Evolutionary conservation across 2,888 invertebrate species (phyloP), one percentile per base, ranked within the genome.

Genomic region (Meliscaeva auricollis): DNA sequence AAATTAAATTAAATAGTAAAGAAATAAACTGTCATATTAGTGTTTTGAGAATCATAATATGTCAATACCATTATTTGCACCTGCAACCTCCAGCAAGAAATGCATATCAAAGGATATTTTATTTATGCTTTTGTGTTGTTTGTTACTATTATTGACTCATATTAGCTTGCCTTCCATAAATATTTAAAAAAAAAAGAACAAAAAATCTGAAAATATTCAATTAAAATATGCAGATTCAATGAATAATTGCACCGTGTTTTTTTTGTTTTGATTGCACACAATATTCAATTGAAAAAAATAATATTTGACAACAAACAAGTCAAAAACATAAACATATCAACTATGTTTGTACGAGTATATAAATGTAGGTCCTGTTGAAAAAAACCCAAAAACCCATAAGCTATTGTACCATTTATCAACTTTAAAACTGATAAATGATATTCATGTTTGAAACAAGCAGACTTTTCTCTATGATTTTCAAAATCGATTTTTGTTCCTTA

Each of bases 211-310:
- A 54, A 54, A 54, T 54, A 54, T 54, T 54, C 52, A 54, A 54
- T 54, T 30, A 54, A 54, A 54, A 54, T 54, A 54, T 54, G 52
- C 9, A 54, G 30, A 54, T 54, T 30, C 30, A 30, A 54, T 54
- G 30, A 30, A 54, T 54, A 54, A 54, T 54, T n/a, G 30, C 52
- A 9, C 3, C 30, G n/a, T 7, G 11, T 15, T 54, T 15, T 54
- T 52, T 52, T 26, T 26, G 26, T 52, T n/a, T 6, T 6, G n/a
- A 52, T 26, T 30, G 52, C 26, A 30, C 2, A 3, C 2, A 54
- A 54, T 30, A 54, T 30, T 2, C 3, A 54, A 30, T 30, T 30
- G 8, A 15, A 54, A 54, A 22, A 54, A 15, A 15, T 8, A 26
- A 54, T 54, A 26, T 54, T 15, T 54, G 30, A 15, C n/a, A 54